Evolutionary conservation across 2,113 vertebrate genomes (phyloP).

Genomic region (Tichodroma muraria): DNA sequence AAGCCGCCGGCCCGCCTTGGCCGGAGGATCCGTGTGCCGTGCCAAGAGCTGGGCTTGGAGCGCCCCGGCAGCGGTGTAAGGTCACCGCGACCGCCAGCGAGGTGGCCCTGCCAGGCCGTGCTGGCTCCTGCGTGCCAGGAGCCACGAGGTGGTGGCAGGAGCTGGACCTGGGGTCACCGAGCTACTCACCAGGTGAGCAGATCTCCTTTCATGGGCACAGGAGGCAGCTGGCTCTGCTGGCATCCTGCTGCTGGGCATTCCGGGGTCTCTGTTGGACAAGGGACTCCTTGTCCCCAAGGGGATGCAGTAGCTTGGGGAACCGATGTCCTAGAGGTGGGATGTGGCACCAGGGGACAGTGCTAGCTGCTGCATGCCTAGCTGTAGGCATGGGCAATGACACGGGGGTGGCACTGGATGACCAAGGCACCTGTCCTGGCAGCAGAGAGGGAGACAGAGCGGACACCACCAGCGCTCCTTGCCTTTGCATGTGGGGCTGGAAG

Average conservation of each 20-base stretch:
- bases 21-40: rapidly evolving
- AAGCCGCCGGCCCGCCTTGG: neutral
- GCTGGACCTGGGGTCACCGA: neutral
- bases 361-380: no score
- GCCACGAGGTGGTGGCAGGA: neutral
- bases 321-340: neutral
- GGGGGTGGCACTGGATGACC: neutral
- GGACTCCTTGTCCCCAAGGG: neutral
- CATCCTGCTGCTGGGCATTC: neutral
- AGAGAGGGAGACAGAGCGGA: neutral
- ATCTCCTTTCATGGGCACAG: neutral
- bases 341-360: neutral
- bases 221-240: neutral
- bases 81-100: neutral
- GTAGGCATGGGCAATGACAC: rapidly evolving
- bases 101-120: neutral
- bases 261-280: rapidly evolving
- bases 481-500: neutral
- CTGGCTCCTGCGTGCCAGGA: neutral
- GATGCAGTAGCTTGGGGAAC: no score
- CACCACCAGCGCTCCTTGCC: neutral
- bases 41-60: neutral
- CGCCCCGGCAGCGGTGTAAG: neutral
- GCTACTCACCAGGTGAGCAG: neutral
- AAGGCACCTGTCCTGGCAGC: rapidly evolving